Base-by-base conservation (phyloP, 2,888 invertebrate genomes). In the Anoncus sp. region DNA sequence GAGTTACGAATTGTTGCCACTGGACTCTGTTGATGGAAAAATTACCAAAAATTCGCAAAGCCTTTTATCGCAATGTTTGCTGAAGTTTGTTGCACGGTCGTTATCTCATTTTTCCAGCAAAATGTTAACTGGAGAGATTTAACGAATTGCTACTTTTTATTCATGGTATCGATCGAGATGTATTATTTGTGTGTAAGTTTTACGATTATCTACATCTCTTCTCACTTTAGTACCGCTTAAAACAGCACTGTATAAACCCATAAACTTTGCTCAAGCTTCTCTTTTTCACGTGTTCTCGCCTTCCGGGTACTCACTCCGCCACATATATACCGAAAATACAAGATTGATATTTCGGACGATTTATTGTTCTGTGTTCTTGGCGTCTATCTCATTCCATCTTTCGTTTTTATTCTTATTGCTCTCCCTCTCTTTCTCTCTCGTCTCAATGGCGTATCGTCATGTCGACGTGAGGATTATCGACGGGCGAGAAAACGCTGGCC, bases 401-500 rank as follows among this genome's bases (percentile, higher is more conserved):
- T 38, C 47, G 27, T 38, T 47, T 22, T 59, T 35, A 45, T 22
- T 66, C 71, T 53, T 62, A 16, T 70, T 76, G 9, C 70, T 31
- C 73, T 65, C 70, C 16, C 45, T 45, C 45, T 45, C 57, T 40
- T 14, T 40, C 76, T 71, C 70, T 67, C 43, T 63, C 24, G 18
- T 38, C 75, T 72, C 67, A 47, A 35, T 69, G 60, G 14, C 60
- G 18, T 49, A 57, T 47, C 57, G 60, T 72, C 70, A 62, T 65
- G 70, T 45, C 75, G 71, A 72, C 75, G 75, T n/a, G 66, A 75
- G 75, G 71, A 78, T 78, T 75, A 78, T 78, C 78, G 78, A 78
- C 75, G 67, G 71, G 55, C 78, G 67, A 71, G 75, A 75, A 78
- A 75, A 75, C 27, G 74, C 51, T 47, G 77, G 53, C 49, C n/a